phyloP scores from a whole-genome alignment of 2,797 vertebrate genomes.

The Galagoides demidoff region DNA sequence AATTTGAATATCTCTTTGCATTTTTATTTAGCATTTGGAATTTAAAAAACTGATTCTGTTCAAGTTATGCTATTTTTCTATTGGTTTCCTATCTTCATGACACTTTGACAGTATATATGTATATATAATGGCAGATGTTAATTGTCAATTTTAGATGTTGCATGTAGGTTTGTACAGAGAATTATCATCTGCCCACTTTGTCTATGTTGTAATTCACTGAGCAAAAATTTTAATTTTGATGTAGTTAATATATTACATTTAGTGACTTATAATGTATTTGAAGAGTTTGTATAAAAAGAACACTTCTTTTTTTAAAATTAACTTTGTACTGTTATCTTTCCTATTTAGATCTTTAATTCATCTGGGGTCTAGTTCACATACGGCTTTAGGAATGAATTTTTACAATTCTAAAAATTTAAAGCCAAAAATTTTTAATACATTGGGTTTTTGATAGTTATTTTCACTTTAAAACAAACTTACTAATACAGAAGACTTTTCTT shows the following conservation, averaged over 20 bases:
- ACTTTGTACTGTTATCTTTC: constrained; percentile 11
- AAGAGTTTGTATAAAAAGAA: neutral
- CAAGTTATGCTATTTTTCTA: neutral
- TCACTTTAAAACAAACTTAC: neutral
- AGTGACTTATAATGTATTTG: neutral
- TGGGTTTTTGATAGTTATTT: neutral
- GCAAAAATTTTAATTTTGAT: neutral
- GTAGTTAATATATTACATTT: neutral
- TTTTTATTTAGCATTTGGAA: neutral
- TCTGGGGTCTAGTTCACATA: constrained; percentile 9
- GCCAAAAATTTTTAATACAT: neutral
- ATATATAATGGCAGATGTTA: neutral
- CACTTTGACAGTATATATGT: neutral
- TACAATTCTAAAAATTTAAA: constrained; percentile 41
- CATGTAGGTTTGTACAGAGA: neutral
- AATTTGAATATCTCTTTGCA: neutral
- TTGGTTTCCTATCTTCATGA: neutral
- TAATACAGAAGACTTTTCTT: neutral
- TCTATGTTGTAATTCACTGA: neutral
- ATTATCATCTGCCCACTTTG: neutral
- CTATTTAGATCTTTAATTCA: constrained; percentile 35
- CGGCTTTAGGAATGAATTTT: neutral
- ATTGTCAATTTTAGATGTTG: neutral
- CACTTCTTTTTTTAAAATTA: neutral
- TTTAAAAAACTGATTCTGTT: neutral